Conservation (phyloP, 2,888 invertebrate genomes). For the Junonia oenone region DNA sequence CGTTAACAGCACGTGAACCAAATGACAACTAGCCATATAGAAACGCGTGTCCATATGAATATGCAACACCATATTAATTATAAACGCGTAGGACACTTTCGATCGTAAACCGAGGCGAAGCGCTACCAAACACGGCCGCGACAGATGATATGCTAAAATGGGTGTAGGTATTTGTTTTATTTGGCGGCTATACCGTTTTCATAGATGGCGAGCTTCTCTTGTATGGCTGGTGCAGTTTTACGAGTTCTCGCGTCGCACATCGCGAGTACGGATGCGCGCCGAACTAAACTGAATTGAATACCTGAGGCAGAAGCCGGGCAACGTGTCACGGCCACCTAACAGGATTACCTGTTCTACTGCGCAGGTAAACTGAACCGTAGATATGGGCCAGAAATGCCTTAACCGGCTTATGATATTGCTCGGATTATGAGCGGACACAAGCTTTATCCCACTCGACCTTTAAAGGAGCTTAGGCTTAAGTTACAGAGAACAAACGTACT, state of each 20-base stretch:
- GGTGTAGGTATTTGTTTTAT: conserved; percentile 18
- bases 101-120: conserved; percentile 42
- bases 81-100: conserved; percentile 56
- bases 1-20: conserved; percentile 53
- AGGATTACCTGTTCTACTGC: conserved; percentile 77
- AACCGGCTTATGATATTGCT: conserved; percentile 57
- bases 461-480: conserved; percentile 34
- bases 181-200: conserved; percentile 64
- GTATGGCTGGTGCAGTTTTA: conserved; percentile 68
- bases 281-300: conserved; percentile 52
- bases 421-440: conserved; percentile 46
- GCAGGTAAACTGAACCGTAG: conserved; percentile 61
- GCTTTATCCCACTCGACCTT: conserved; percentile 37
- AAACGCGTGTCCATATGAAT: conserved; percentile 50
- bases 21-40: conserved; percentile 68
- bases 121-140: conserved; percentile 38
- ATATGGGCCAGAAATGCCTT: conserved; percentile 55
- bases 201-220: conserved; percentile 74
- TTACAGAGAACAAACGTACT: conserved; percentile 9
- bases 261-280: conserved; percentile 53
- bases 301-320: conserved; percentile 67
- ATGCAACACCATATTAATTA: conserved; percentile 38
- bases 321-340: conserved; percentile 78
- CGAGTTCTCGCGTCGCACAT: conserved; percentile 69
- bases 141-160: conserved; percentile 34